Evolutionary conservation across 2,113 vertebrate genomes (phyloP).

Genomic region (Setophaga kirtlandii): DNA sequence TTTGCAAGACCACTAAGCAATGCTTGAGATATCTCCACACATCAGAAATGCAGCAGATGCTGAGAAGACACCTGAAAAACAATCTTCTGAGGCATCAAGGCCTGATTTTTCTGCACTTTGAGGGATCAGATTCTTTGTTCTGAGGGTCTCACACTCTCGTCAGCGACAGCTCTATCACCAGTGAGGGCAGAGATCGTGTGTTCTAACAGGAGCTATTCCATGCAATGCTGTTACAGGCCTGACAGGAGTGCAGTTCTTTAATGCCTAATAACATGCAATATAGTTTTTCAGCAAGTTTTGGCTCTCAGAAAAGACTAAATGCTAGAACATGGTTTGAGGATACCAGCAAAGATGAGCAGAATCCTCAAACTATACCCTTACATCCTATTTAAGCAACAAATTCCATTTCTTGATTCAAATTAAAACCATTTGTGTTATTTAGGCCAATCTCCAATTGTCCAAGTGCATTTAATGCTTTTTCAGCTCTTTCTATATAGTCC

Average conservation of each 20-base stretch:
- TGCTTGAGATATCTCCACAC: neutral
- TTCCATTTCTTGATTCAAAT: neutral
- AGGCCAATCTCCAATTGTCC: neutral
- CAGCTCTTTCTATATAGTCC: neutral
- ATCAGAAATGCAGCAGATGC: neutral
- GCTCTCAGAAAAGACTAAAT: neutral
- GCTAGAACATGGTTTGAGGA: neutral
- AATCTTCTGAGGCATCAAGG: neutral
- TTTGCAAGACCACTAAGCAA: neutral
- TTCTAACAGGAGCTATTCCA: neutral
- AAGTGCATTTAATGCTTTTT: neutral
- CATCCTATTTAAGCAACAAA: neutral
- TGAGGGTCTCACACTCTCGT: neutral
- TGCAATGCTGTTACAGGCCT: neutral
- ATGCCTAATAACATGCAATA: neutral
- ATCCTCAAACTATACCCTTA: neutral
- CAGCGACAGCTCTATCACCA: neutral
- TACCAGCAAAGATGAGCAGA: neutral
- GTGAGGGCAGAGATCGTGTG: fast-evolving
- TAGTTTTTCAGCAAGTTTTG: neutral
- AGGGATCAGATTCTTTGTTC: neutral
- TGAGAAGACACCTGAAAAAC: neutral
- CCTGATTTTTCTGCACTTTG: neutral
- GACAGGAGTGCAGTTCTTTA: neutral
- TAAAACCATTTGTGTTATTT: neutral